Conservation (phyloP, 2,113 vertebrate species). For the Pygoscelis antarcticus region DNA sequence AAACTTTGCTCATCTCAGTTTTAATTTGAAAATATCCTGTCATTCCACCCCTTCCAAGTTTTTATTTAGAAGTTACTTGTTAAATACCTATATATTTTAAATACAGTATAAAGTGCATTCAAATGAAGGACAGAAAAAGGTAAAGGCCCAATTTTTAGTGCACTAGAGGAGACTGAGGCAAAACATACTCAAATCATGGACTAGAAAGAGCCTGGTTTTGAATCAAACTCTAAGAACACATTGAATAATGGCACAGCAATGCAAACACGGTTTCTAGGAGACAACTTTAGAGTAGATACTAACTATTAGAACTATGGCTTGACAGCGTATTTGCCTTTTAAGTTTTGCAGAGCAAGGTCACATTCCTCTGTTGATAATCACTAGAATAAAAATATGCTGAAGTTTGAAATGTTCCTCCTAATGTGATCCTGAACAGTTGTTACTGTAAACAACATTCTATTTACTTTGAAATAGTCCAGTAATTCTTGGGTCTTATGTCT, state of each 20-base stretch:
- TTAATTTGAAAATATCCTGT: not conserved
- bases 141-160: not conserved
- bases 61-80: not conserved
- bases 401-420: not conserved
- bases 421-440: not conserved
- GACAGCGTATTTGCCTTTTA: not conserved
- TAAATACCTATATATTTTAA: conserved; percentile 2
- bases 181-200: not conserved
- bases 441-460: not conserved
- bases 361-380: not conserved
- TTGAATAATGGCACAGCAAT: conserved; percentile 12
- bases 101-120: conserved; percentile 41
- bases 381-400: not conserved
- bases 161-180: not conserved
- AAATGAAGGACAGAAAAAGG: not conserved
- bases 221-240: not conserved
- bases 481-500: not conserved
- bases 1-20: not conserved
- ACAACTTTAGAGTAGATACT: not conserved
- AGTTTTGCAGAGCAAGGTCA: not conserved
- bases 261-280: not conserved
- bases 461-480: not conserved
- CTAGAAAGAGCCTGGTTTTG: not conserved
- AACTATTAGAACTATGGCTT: not conserved
- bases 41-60: not conserved